Conservation (phyloP, 2,797 vertebrate species). For the Eremophila alpestris region DNA sequence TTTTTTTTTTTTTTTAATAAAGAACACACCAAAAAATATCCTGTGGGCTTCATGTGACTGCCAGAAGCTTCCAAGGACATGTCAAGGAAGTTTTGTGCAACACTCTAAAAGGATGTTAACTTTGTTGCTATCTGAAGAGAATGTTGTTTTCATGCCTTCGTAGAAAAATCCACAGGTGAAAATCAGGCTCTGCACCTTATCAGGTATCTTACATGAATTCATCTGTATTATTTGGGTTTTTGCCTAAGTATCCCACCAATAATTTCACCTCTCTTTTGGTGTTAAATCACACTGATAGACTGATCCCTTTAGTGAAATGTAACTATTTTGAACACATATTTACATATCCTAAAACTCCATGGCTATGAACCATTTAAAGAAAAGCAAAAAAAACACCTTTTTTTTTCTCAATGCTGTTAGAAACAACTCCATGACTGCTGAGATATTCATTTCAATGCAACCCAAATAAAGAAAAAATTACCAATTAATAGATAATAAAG, state of each 20-base stretch:
- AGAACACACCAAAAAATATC: not conserved
- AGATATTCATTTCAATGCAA: not conserved
- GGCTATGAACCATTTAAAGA: constrained; percentile 86
- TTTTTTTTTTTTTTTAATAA: not conserved
- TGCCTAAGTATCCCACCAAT: not conserved
- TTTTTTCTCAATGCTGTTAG: not conserved
- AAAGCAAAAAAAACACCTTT: not conserved
- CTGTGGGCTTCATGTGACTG: not conserved
- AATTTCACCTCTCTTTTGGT: not conserved
- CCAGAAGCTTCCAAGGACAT: not conserved
- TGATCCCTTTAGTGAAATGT: not conserved
- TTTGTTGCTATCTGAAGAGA: not conserved
- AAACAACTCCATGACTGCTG: not conserved
- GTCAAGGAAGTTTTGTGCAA: not conserved
- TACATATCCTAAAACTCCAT: constrained; percentile 90
- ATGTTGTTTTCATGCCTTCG: not conserved
- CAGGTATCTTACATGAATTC: not conserved
- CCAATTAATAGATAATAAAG: not conserved
- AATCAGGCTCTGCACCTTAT: not conserved
- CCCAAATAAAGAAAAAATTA: not conserved
- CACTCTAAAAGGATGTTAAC: not conserved
- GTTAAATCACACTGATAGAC: not conserved
- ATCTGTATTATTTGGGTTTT: not conserved
- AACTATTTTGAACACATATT: constrained; percentile 33
- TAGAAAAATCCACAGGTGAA: not conserved